These are phyloP conservation scores for Caenorhabditis panamensis DNA, from an alignment of 2,888 invertebrate genomes.

Conservation along the genomic window DNA sequence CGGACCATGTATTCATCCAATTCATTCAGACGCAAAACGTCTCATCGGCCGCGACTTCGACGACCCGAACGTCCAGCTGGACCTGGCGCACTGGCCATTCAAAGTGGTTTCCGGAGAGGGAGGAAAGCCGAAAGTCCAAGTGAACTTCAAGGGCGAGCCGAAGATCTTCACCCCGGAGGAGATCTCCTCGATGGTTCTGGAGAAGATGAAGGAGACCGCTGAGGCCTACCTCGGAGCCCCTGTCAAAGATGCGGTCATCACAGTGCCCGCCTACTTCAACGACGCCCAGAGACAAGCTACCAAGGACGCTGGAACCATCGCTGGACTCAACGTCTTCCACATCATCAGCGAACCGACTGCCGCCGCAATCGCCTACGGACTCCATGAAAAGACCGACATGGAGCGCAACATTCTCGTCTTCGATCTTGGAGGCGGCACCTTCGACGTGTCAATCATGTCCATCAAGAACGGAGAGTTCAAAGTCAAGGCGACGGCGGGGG, in stretches of 20 bases:
- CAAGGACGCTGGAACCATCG: constrained; percentile 94
- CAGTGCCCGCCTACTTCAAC: constrained; percentile 98
- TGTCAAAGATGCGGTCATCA: constrained; percentile 90
- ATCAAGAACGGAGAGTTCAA: constrained; percentile 99
- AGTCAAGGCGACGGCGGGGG: constrained; percentile 81
- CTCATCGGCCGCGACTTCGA: constrained; percentile 96
- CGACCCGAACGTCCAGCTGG: constrained; percentile 93
- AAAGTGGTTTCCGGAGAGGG: constrained; percentile 91
- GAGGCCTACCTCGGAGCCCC: constrained; percentile 85
- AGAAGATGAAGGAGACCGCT: constrained; percentile 81
- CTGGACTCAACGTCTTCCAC: constrained; percentile 84
- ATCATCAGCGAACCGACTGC: constrained; percentile 91
- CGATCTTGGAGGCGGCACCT: constrained; percentile 99
- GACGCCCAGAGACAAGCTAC: constrained; percentile 94
- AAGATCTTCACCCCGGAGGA: constrained; percentile 98
- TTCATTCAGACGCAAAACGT: constrained; percentile 98
- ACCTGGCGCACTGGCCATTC: constrained; percentile 98
- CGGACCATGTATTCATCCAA: no score
- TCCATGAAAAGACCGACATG: constrained; percentile 81
- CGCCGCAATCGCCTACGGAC: constrained; percentile 81
- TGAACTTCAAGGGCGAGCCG: constrained; percentile 87
- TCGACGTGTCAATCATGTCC: constrained; percentile 98
- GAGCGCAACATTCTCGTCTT: constrained; percentile 98
- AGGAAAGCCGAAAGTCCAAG: constrained; percentile 94
- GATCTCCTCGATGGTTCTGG: constrained; percentile 95